phyloP scores from a whole-genome alignment of 2,113 vertebrate species.

The Apodemus speciosus region DNA sequence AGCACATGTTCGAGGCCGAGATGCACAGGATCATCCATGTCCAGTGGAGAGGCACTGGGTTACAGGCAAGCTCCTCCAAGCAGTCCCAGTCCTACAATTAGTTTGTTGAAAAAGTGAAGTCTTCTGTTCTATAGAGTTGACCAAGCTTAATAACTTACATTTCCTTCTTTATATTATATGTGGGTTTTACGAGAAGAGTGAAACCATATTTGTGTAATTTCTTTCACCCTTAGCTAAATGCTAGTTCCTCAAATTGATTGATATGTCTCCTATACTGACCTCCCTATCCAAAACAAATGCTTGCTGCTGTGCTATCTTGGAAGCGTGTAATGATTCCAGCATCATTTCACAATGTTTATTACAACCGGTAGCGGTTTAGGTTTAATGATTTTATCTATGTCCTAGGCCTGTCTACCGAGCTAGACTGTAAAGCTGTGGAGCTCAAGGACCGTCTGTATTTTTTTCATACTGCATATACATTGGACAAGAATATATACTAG shows the following conservation, averaged over 20 bases:
- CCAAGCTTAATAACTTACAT: neutral
- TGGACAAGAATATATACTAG: neutral
- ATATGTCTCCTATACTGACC: neutral
- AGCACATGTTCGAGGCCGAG: neutral
- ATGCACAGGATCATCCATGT: neutral
- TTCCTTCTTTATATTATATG: neutral
- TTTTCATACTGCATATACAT: neutral
- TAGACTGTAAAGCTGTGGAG: neutral
- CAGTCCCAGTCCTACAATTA: neutral
- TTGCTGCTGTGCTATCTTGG: neutral
- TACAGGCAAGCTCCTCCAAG: neutral
- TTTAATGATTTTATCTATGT: neutral
- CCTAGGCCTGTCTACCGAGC: neutral
- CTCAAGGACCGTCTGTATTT: neutral
- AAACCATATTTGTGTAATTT: neutral
- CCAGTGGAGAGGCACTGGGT: neutral
- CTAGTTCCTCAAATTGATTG: neutral
- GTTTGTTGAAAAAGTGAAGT: neutral
- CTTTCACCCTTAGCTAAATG: neutral
- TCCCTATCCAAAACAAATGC: neutral
- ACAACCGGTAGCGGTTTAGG: neutral
- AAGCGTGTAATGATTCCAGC: neutral
- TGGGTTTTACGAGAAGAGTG: neutral
- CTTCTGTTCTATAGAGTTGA: neutral
- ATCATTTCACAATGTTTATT: neutral